Conservation (phyloP, 1,140 invertebrate species). For the Drosophila arizonae region DNA sequence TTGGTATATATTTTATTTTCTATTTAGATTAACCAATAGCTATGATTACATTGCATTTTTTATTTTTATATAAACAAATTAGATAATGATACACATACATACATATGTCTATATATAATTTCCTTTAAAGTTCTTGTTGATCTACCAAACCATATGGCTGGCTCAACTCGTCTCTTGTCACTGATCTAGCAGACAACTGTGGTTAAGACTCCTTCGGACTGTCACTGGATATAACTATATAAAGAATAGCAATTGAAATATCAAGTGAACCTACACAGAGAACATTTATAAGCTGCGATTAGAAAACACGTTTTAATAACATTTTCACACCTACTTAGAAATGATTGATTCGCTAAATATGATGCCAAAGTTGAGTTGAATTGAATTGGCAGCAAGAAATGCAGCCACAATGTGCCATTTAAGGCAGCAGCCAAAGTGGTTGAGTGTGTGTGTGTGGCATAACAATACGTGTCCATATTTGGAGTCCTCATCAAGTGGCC, state of each 20-base stretch:
- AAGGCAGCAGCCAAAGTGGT: slow-evolving; percentile 47
- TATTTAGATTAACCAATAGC: no score
- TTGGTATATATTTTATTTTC: not conserved
- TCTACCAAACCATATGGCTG: not conserved
- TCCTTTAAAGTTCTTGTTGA: not conserved
- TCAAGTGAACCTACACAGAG: not conserved
- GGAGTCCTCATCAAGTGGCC: slow-evolving; percentile 48
- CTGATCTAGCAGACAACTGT: not conserved
- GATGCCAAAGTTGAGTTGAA: slow-evolving; percentile 11
- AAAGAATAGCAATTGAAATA: not conserved
- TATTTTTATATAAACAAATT: not conserved
- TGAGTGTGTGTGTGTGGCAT: slow-evolving; percentile 13
- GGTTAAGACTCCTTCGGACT: not conserved
- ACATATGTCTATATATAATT: not conserved
- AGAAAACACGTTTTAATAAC: slow-evolving; percentile 10
- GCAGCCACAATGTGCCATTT: slow-evolving; percentile 49
- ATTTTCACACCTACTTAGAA: slow-evolving; percentile 31
- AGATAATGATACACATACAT: not conserved
- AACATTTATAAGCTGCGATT: slow-evolving; percentile 1
- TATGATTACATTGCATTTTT: no score
- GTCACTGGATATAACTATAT: not conserved
- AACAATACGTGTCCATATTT: slow-evolving; percentile 48
- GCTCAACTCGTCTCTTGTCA: not conserved
- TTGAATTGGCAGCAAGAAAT: slow-evolving; percentile 34
- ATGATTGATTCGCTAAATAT: slow-evolving; percentile 30